These are phyloP conservation scores for Physocephala rufipes DNA, from an alignment of 2,888 invertebrate genomes.

Conservation along the genomic window DNA sequence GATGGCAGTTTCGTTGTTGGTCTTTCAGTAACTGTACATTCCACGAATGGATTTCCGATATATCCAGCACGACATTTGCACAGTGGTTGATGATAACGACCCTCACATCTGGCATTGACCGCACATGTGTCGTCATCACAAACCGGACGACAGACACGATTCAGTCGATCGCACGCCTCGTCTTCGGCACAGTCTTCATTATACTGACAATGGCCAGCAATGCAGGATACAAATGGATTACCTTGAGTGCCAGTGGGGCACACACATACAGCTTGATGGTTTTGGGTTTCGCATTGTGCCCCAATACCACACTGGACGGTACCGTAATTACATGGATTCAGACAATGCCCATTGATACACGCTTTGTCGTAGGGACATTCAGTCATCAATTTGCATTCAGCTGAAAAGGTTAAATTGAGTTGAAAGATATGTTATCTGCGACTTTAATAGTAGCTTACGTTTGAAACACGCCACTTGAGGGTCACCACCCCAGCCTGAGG, in stretches of 20 bases:
- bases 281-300: conserved; percentile 78
- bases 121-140: conserved; percentile 86
- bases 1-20: conserved; percentile 59
- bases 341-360: conserved; percentile 81
- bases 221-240: conserved; percentile 82
- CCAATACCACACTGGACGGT: conserved; percentile 79
- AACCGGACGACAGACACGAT: conserved; percentile 82
- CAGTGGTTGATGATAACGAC: conserved; percentile 78
- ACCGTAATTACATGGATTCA: conserved; percentile 78
- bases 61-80: conserved; percentile 81
- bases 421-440: neutral
- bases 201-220: conserved; percentile 84
- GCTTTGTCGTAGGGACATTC: conserved; percentile 87
- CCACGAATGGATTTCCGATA: conserved; percentile 80
- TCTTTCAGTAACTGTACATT: conserved; percentile 70
- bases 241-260: conserved; percentile 89
- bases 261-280: conserved; percentile 81
- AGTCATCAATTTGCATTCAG: conserved; percentile 80
- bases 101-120: conserved; percentile 78
- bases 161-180: conserved; percentile 84
- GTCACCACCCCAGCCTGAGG: conserved; percentile 86
- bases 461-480: conserved; percentile 86
- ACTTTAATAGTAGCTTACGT: conserved; percentile 77
- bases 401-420: conserved; percentile 65
- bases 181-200: conserved; percentile 88